These are phyloP conservation scores for Cyrtorhinus lividipennis DNA, from an alignment of 1,140 invertebrate species.

Conservation along the genomic window DNA sequence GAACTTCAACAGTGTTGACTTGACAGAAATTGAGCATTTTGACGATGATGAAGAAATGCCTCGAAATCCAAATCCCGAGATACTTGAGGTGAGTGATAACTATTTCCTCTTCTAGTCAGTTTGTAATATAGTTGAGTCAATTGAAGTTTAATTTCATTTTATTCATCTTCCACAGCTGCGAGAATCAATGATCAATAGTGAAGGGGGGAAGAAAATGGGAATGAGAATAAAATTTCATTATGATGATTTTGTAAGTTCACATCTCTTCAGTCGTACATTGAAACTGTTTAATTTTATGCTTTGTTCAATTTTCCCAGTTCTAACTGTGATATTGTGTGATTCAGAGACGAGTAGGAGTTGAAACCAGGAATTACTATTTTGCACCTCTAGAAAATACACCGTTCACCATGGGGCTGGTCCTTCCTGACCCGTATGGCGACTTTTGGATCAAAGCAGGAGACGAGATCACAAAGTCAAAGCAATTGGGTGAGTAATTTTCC, in stretches of 20 bases:
- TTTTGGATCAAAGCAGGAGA: conserved; percentile 46
- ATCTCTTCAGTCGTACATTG: no score
- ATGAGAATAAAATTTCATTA: conserved; percentile 63
- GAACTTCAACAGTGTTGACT: conserved; percentile 92
- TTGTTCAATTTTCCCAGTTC: no score
- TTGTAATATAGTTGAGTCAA: conserved; percentile 11
- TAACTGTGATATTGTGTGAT: no score
- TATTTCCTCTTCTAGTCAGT: background rate
- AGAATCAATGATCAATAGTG: conserved; percentile 54
- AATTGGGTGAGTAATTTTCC: conserved; percentile 22
- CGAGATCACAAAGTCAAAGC: conserved; percentile 24
- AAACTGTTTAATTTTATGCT: no score
- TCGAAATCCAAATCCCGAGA: conserved; percentile 25
- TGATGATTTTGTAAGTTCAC: conserved; percentile 54
- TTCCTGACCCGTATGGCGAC: conserved; percentile 63
- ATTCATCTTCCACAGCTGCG: no score
- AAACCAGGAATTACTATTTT: conserved; percentile 72
- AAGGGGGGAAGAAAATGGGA: conserved; percentile 43
- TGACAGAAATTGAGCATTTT: conserved; percentile 85
- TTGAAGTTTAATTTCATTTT: no score
- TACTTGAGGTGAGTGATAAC: conserved; percentile 28
- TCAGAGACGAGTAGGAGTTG: conserved; percentile 53
- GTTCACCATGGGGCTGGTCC: conserved; percentile 66
- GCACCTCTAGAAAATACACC: conserved; percentile 64
- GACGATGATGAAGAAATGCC: conserved; percentile 39